Evolutionary conservation across 1,140 invertebrate genomes (phyloP).

Genomic region (Cotesia chilonis): DNA sequence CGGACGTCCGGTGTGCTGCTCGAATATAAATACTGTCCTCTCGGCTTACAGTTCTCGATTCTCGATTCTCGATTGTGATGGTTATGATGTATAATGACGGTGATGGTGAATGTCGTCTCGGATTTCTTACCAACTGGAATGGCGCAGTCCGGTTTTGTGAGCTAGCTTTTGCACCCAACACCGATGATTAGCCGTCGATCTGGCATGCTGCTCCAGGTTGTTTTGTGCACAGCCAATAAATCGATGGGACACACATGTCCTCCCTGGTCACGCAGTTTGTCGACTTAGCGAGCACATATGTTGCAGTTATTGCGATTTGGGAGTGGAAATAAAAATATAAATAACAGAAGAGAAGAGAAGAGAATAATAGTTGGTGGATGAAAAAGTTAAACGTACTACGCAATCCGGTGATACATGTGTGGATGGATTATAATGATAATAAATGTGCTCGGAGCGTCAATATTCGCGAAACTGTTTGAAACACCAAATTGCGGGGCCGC

Average conservation of each 20-base stretch:
- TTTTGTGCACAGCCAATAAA: slow-evolving; percentile 8
- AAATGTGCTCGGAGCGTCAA: slow-evolving; percentile 19
- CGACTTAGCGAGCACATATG: slow-evolving; percentile 10
- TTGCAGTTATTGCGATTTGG: no score
- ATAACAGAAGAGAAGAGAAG: not conserved
- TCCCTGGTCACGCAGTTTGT: not conserved
- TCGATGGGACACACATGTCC: slow-evolving; percentile 34
- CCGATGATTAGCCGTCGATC: not conserved
- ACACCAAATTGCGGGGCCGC: slow-evolving; percentile 31
- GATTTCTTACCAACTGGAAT: not conserved
- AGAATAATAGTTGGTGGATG: not conserved
- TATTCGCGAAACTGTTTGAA: slow-evolving; percentile 22
- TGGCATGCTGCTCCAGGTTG: not conserved
- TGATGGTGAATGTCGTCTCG: not conserved
- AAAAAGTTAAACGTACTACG: not conserved
- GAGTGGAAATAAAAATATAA: not conserved
- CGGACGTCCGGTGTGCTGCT: slow-evolving; percentile 53
- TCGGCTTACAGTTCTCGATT: not conserved
- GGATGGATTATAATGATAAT: no score
- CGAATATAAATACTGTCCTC: slow-evolving; percentile 50
- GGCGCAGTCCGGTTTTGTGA: no score
- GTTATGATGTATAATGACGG: not conserved
- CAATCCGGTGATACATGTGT: slow-evolving; percentile 26
- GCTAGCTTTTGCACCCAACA: slow-evolving; percentile 5
- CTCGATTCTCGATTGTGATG: not conserved